These are phyloP conservation scores for Neofelis nebulosa DNA, from an alignment of 2,113 vertebrate genomes.

Conservation along the genomic window DNA sequence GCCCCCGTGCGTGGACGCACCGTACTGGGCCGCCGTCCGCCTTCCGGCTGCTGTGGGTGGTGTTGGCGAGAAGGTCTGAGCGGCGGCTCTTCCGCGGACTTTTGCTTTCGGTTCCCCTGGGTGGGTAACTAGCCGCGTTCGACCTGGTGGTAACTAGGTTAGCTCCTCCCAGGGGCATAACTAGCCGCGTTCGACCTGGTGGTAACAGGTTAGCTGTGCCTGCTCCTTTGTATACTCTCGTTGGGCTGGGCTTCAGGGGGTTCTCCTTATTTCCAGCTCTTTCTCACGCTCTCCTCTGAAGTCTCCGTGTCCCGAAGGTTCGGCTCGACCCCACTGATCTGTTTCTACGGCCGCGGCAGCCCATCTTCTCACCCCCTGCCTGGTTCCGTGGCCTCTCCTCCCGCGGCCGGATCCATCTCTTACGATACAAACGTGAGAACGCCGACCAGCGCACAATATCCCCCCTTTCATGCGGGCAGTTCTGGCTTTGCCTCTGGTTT, in stretches of 20 bases:
- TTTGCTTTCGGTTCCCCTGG: rapidly evolving
- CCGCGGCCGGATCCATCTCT: not conserved
- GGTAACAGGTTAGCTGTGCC: too few relatives aligned
- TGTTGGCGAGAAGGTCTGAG: not conserved
- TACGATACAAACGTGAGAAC: not conserved
- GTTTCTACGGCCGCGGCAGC: rapidly evolving
- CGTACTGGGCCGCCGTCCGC: not conserved
- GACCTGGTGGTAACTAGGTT: not conserved
- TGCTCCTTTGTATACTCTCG: too few relatives aligned
- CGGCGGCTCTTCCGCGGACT: rapidly evolving
- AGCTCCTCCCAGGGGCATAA: not conserved
- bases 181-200: too few relatives aligned
- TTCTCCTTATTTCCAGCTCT: not conserved
- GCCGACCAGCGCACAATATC: not conserved
- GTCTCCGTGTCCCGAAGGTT: not conserved
- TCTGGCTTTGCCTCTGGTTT: not conserved
- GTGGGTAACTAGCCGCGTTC: too few relatives aligned
- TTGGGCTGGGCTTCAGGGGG: not conserved
- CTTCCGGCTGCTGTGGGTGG: not conserved
- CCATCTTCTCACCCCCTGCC: too few relatives aligned
- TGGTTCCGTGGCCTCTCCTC: rapidly evolving
- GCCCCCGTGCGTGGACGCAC: rapidly evolving
- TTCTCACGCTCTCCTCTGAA: not conserved
- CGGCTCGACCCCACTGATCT: not conserved
- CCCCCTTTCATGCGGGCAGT: too few relatives aligned